Conservation (phyloP, 2,888 invertebrate species). For the Drosophila quinaria region DNA sequence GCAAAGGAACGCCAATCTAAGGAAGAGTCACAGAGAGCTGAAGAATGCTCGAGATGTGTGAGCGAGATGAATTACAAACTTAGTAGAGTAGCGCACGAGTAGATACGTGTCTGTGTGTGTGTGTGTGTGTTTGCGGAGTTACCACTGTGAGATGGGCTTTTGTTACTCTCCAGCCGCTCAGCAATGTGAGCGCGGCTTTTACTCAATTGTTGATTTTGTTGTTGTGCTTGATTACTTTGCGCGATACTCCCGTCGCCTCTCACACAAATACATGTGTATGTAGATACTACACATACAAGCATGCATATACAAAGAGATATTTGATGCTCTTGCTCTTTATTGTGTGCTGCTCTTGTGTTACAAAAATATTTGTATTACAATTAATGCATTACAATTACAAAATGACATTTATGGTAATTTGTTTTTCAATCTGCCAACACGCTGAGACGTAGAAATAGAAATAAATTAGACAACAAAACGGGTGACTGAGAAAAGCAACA, state of each 20-base stretch:
- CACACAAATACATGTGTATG: not conserved
- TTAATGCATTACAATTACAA: constrained; percentile 62
- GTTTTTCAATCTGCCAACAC: constrained; percentile 57
- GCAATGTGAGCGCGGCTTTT: constrained; percentile 26
- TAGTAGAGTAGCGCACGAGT: not conserved
- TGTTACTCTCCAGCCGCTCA: constrained; percentile 14
- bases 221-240: constrained; percentile 47
- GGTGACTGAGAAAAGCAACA: constrained; percentile 36
- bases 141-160: constrained; percentile 18
- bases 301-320: constrained; percentile 7
- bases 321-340: constrained; percentile 17
- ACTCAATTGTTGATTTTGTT: constrained; percentile 44
- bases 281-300: constrained; percentile 2
- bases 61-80: constrained; percentile 34
- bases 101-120: not conserved
- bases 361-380: constrained; percentile 56
- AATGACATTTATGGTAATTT: constrained; percentile 72
- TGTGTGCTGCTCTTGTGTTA: constrained; percentile 25
- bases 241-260: constrained; percentile 16
- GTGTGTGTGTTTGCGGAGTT: constrained; percentile 16
- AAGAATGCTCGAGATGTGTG: constrained; percentile 24
- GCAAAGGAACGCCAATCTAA: not conserved
- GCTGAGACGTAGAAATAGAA: constrained; percentile 51
- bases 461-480: constrained; percentile 71
- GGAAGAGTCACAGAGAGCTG: constrained; percentile 17